Base-by-base conservation (phyloP, 2,113 vertebrate genomes). In the Mionectes macconnelli region DNA sequence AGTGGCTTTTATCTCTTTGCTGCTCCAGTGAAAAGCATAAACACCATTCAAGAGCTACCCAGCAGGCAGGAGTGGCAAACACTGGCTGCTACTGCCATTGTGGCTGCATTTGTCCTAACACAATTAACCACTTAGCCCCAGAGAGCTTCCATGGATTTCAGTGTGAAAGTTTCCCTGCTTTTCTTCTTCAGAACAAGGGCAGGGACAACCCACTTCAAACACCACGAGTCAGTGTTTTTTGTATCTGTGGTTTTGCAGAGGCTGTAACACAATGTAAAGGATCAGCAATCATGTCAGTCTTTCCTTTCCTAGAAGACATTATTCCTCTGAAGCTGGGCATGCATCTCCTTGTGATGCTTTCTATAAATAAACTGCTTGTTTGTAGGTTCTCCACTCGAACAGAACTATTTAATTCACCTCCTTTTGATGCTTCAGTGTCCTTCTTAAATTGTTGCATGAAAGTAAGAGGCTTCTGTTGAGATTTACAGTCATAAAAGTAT, bases 321-420 rank as follows among this genome's bases (percentile, higher is more conserved):
- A 49, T 89, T 93, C 40, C 86, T 88, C 75, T 76, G 68, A 88
- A 95, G 85, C 85, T 56, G 84, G 45, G 64, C 57, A 35, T 60
- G 72, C 84, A 75, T 74, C 76, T 79, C 57, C 84, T 93, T 92
- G 56, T 78, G 83, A 44, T 70, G 76, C 69, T 96, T 94, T 90
- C 87, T 92, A 89, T 85, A 96, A 95, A 93, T 75, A 95, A 94
- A 83, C 83, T 24, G 33, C 86, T 91, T 93, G 78, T 93, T 96
- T 96, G 52, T 78, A 85, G 89, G 93, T 93, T 93, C 93, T 92
- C 45, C 81, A 72, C 92, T 94, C 93, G 90, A 97, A 89, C 75
- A 84, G 81, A 79, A 85, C 92, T 90, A 63, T 95, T 96, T 97
- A 96, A 93, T 96, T 95, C 44, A 20, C 84, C 72, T 93, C 74